Conservation (phyloP, 2,888 invertebrate genomes). For the Cryptosula pallasiana region DNA sequence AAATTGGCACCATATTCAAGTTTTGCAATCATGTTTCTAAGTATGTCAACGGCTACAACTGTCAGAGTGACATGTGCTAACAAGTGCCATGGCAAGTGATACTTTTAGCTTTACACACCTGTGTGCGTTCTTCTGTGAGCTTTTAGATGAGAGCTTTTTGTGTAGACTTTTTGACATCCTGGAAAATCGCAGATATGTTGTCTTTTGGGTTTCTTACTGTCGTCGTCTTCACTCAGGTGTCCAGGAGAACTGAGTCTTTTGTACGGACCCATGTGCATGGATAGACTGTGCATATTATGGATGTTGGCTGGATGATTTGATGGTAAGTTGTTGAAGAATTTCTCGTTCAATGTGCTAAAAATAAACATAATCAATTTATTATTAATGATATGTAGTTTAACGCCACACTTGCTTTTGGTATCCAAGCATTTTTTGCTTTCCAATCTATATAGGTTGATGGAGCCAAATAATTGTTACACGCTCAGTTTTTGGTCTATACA, state of each 20-base stretch:
- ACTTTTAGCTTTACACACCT: conserved; percentile 40
- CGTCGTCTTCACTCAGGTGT: conserved; percentile 3
- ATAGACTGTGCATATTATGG: background rate
- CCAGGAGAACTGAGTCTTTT: background rate
- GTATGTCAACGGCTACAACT: too few relatives aligned
- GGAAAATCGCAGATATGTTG: conserved; percentile 48
- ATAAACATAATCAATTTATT: too few relatives aligned
- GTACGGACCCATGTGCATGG: background rate
- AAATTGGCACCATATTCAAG: too few relatives aligned
- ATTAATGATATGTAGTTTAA: too few relatives aligned
- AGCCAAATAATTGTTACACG: too few relatives aligned
- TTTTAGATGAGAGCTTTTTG: conserved; percentile 62
- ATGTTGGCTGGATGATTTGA: conserved; percentile 8
- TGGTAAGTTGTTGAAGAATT: background rate
- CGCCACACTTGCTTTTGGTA: too few relatives aligned
- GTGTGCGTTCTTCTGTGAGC: conserved; percentile 62
- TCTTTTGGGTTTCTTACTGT: conserved; percentile 30
- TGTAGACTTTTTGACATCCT: conserved; percentile 61
- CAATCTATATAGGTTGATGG: too few relatives aligned
- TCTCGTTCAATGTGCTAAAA: background rate
- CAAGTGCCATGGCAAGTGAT: too few relatives aligned
- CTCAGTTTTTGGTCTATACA: too few relatives aligned
- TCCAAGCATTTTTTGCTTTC: too few relatives aligned
- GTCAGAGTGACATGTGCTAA: too few relatives aligned
- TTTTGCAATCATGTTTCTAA: too few relatives aligned